Conservation (phyloP, 2,797 vertebrate species). For the Mionectes olivaceus region DNA sequence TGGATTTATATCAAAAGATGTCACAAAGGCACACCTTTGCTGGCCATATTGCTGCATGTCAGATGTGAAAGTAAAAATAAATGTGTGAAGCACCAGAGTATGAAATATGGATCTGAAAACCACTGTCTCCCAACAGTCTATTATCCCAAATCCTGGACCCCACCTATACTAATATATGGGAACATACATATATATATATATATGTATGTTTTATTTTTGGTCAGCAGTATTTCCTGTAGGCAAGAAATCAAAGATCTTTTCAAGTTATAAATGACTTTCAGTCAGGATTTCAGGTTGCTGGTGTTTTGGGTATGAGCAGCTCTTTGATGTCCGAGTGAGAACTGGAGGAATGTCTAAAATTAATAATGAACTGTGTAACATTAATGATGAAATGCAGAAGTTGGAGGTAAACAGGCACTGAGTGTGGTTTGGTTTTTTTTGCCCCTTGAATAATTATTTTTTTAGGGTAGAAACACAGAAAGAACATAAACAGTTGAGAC, state of each 20-base stretch:
- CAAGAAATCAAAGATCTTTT: conserved; percentile 59
- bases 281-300: not conserved
- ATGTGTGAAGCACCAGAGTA: conserved; percentile 70
- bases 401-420: not conserved
- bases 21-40: conserved; percentile 69
- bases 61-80: conserved; percentile 81
- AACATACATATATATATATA: not conserved
- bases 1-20: conserved; percentile 61
- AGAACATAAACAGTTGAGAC: not conserved
- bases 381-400: conserved; percentile 13
- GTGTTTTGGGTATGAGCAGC: not conserved
- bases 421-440: not conserved
- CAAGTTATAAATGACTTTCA: conserved; percentile 10
- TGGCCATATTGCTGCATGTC: conserved; percentile 73
- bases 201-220: conserved; percentile 13
- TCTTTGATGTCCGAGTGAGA: conserved; percentile 43
- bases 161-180: not conserved
- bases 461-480: not conserved
- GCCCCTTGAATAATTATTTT: not conserved
- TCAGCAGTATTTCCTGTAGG: conserved; percentile 35
- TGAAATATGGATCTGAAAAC: conserved; percentile 62
- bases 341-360: conserved; percentile 13
- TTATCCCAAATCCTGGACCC: not conserved
- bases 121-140: not conserved
- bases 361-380: not conserved